These are phyloP conservation scores for Bembecia ichneumoniformis DNA, from an alignment of 2,888 invertebrate genomes.

Conservation along the genomic window DNA sequence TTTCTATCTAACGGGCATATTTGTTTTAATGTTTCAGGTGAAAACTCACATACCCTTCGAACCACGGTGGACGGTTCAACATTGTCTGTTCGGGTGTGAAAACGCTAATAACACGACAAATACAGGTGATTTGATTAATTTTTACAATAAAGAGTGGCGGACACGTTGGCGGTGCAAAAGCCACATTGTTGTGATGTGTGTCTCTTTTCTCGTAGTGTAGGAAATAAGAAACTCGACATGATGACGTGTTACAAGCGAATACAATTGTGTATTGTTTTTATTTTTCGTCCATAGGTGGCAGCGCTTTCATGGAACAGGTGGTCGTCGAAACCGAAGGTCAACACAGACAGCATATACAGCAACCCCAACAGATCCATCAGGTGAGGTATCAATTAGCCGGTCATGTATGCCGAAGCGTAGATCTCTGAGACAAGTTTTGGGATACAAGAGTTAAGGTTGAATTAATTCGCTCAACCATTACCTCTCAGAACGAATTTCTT, in stretches of 20 bases:
- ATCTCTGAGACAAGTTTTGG: too few species aligned
- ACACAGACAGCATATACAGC: constrained; percentile 39
- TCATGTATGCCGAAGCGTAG: background rate
- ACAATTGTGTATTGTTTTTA: background rate
- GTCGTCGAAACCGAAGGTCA: constrained; percentile 49
- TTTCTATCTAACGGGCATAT: too few species aligned
- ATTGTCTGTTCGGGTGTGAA: constrained; percentile 64
- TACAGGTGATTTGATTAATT: constrained; percentile 17
- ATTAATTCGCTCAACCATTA: too few species aligned
- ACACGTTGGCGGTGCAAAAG: too few species aligned
- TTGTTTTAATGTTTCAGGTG: constrained; percentile 31
- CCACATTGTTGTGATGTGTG: too few species aligned
- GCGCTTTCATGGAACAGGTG: constrained; percentile 52
- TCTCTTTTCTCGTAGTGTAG: too few species aligned
- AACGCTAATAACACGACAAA: constrained; percentile 18
- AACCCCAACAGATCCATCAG: constrained; percentile 54
- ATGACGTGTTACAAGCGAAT: too few species aligned
- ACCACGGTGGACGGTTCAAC: constrained; percentile 67
- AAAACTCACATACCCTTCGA: constrained; percentile 69
- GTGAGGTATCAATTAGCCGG: constrained; percentile 17
- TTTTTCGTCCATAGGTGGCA: background rate
- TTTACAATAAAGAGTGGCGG: too few species aligned
- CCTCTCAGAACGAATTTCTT: too few species aligned
- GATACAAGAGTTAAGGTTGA: too few species aligned
- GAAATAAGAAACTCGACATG: too few species aligned